A percentile compares a stretch with the other conserved stretches of the same genome.
phyloP scores from a whole-genome alignment of 2,113 vertebrate genomes.

The Tonatia bakeri region DNA sequence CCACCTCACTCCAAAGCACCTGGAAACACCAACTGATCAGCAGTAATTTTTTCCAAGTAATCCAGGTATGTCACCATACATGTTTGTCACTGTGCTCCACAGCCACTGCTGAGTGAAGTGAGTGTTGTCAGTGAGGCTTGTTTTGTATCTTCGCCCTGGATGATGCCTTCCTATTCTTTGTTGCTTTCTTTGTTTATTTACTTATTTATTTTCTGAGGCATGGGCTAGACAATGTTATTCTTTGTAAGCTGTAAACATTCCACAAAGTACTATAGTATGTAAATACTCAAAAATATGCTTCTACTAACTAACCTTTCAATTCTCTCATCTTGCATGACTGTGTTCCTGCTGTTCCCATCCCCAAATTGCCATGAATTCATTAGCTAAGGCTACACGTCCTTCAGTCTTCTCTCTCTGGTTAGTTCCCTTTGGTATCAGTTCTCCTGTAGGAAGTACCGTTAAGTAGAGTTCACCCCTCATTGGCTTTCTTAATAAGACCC shows the following conservation, averaged over 20 bases:
- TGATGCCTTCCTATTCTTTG: neutral
- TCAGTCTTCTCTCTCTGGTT: neutral
- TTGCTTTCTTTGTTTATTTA: neutral
- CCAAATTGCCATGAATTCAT: neutral
- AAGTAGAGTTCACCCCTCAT: neutral
- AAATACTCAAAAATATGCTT: neutral
- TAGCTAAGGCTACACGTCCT: neutral
- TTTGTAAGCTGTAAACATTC: neutral
- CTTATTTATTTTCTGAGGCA: neutral
- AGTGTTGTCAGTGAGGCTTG: neutral
- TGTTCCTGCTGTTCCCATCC: neutral
- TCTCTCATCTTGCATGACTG: neutral
- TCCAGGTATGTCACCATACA: neutral
- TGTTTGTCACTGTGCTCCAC: fast-evolving
- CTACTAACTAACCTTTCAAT: neutral
- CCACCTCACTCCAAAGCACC: neutral
- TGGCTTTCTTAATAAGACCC: constrained; percentile 4
- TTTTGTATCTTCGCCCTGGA: neutral
- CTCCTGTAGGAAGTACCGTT: neutral
- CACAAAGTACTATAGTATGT: neutral
- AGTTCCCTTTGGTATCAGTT: neutral
- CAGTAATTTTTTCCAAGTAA: neutral
- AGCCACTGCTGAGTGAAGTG: too few species aligned
- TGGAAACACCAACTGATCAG: neutral
- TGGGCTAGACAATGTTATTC: neutral